Base-by-base conservation (phyloP, 2,888 invertebrate genomes). In the Zygaena filipendulae region DNA sequence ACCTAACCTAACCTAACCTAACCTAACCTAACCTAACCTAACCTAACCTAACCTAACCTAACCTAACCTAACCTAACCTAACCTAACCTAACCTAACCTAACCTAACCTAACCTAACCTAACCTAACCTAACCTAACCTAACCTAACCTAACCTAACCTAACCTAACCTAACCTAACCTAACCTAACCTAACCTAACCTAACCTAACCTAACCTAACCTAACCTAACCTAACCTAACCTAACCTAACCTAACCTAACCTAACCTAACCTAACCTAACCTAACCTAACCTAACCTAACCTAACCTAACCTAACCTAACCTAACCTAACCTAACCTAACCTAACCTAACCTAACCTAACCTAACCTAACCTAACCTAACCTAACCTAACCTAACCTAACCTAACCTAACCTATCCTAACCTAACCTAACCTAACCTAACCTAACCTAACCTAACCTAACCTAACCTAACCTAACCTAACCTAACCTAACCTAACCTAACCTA, bases 271-370 rank as follows among this genome's bases (percentile, higher is more conserved):
- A 35, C 29, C 35, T 27, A 27, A 35, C 33, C 33, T 33, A 34
- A 30, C 32, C 30, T 33, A 36, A 35, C 35, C 36, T 36, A 38
- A 35, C 34, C 38, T 32, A 38, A 38, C 38, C 34, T 35, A 34
- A 35, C 38, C 38, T 35, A 34, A 34, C 34, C 34, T 35, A 35
- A 38, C 32, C 34, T 32, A 34, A 32, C 32, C 38, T 32, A 32
- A 35, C 34, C 34, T 34, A 35, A 35, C 34, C 34, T 35, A 38
- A 38, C 38, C 38, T 38, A 38, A 38, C 38, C 38, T 38, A 38
- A 38, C 35, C 35, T 38, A 38, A 38, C 38, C 38, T 36, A 40
- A 40, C 40, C 35, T 36, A 39, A 39, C 34, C 36, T 36, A 39
- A 39, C 36, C 36, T 39, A 39, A 39, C 36, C 36, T 36, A 36